A percentile compares a stretch with the other conserved stretches of the same genome.
Evolutionary conservation across 2,888 invertebrate genomes (phyloP).

Genomic region (Steinernema hermaphroditum): DNA sequence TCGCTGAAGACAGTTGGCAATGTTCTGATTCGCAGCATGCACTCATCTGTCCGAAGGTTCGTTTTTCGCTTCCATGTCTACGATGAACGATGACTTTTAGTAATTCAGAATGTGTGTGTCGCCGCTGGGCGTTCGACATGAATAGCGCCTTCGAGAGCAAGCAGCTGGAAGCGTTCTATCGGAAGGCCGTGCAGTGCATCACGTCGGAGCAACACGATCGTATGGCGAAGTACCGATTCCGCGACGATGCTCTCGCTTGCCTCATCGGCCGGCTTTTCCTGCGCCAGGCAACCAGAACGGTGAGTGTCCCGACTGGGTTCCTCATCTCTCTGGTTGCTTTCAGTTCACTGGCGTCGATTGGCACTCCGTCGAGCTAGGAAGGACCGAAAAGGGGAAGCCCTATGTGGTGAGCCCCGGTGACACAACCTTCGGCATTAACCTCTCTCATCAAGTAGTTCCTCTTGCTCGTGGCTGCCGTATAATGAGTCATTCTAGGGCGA

Average conservation of each 20-base stretch:
- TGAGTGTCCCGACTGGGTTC: slow-evolving; percentile 14
- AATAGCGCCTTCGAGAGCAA: slow-evolving; percentile 53
- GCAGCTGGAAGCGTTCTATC: slow-evolving; percentile 58
- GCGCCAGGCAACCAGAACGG: slow-evolving; percentile 56
- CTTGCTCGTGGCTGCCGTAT: neutral
- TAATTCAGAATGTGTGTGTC: slow-evolving; percentile 56
- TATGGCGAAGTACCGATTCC: slow-evolving; percentile 56
- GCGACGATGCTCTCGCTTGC: slow-evolving; percentile 61
- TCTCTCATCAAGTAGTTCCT: slow-evolving; percentile 65
- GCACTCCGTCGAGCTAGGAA: slow-evolving; percentile 57
- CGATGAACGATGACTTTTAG: no score
- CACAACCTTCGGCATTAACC: slow-evolving; percentile 51
- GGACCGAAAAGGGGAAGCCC: slow-evolving; percentile 65
- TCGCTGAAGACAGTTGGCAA: no score
- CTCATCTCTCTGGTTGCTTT: slow-evolving; percentile 19
- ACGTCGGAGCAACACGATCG: slow-evolving; percentile 60
- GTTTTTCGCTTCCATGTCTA: no score
- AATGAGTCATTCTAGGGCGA: slow-evolving; percentile 56
- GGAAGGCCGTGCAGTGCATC: slow-evolving; percentile 62
- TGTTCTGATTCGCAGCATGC: no score
- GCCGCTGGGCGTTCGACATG: slow-evolving; percentile 62
- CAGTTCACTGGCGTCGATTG: slow-evolving; percentile 59
- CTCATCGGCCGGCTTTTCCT: slow-evolving; percentile 62
- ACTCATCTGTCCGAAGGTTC: no score
- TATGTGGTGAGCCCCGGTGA: slow-evolving; percentile 53